Conservation (phyloP, 2,113 vertebrate species). For the Pongo pygmaeus region DNA sequence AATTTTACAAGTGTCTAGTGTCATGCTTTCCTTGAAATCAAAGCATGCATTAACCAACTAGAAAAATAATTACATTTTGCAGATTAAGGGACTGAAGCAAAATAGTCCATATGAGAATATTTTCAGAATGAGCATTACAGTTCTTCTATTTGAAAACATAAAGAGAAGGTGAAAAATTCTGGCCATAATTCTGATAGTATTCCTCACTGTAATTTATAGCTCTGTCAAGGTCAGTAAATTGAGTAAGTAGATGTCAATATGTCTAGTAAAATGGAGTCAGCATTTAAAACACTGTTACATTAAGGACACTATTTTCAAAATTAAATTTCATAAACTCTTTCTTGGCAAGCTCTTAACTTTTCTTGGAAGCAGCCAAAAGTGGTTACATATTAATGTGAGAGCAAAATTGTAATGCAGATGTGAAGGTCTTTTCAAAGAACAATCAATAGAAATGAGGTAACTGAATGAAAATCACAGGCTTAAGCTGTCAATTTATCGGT, state of each 20-base stretch:
- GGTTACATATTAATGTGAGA: neutral
- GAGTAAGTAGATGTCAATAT: neutral
- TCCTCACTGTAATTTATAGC: neutral
- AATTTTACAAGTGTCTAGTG: conserved; percentile 20
- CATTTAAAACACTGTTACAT: neutral
- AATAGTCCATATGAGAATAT: neutral
- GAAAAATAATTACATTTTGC: conserved; percentile 19
- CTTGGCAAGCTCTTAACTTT: neutral
- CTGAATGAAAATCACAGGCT: neutral
- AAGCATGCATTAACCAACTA: neutral
- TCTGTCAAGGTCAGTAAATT: neutral
- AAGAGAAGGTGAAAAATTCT: neutral
- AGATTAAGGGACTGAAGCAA: neutral
- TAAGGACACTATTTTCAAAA: conserved; percentile 23
- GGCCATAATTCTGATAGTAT: neutral
- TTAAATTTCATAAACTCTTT: conserved; percentile 48
- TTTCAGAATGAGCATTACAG: neutral
- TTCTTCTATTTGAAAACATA: neutral
- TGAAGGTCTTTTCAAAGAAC: conserved; percentile 47
- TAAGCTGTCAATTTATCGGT: neutral
- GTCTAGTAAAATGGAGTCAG: neutral
- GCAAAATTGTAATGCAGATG: neutral
- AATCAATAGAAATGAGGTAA: conserved; percentile 39
- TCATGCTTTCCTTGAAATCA: neutral
- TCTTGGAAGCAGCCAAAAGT: conserved; percentile 23